A percentile compares a stretch with the other conserved stretches of the same genome.
These are phyloP conservation scores for Leptopilina boulardi DNA, from an alignment of 1,140 invertebrate species.

Conservation along the genomic window DNA sequence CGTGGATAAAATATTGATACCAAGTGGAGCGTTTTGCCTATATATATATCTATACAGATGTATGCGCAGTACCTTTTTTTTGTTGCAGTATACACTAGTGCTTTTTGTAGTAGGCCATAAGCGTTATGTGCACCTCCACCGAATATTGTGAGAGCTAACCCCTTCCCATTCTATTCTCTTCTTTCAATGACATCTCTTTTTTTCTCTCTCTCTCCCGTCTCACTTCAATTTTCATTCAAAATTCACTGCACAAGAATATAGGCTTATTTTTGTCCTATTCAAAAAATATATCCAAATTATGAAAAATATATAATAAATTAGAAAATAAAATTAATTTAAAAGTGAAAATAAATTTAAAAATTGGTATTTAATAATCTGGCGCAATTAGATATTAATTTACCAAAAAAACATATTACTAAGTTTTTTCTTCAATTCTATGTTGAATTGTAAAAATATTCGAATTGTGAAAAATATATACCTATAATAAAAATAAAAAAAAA, in stretches of 20 bases:
- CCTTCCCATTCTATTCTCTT: neutral
- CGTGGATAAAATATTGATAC: slow-evolving; percentile 50
- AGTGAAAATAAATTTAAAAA: too few relatives aligned
- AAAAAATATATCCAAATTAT: neutral
- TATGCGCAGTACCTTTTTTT: neutral
- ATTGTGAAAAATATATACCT: too few relatives aligned
- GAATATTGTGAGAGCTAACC: slow-evolving; percentile 23
- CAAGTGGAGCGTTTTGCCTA: slow-evolving; percentile 22
- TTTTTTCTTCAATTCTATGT: too few relatives aligned
- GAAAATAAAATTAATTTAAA: too few relatives aligned
- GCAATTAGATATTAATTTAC: too few relatives aligned
- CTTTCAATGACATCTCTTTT: neutral
- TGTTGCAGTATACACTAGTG: neutral
- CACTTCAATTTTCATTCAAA: neutral
- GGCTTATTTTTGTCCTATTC: slow-evolving; percentile 1
- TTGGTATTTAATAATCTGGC: too few relatives aligned
- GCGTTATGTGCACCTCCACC: neutral
- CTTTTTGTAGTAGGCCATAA: neutral
- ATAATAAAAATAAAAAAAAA: too few relatives aligned
- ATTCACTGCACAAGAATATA: neutral
- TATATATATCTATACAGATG: neutral
- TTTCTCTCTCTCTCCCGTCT: neutral
- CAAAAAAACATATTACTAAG: too few relatives aligned
- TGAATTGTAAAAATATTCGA: too few relatives aligned
- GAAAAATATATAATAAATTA: neutral